phyloP scores from a whole-genome alignment of 2,113 vertebrate genomes.

The Vanacampus margaritifer region DNA sequence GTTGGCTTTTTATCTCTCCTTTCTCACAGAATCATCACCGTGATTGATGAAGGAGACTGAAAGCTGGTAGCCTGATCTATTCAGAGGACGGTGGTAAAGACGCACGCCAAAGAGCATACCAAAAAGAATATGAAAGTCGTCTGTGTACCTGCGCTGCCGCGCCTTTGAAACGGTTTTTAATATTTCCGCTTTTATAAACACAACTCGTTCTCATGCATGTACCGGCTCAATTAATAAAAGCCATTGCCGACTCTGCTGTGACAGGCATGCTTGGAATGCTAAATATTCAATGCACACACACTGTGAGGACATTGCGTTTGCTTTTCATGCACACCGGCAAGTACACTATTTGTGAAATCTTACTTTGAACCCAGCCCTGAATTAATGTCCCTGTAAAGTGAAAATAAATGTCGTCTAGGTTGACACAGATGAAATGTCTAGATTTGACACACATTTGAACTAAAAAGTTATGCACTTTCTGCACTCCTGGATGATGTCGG shows the following conservation, averaged over 20 bases:
- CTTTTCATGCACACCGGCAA: background rate
- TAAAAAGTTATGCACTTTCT: no score
- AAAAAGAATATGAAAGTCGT: slow-evolving; percentile 33
- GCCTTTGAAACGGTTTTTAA: slow-evolving; percentile 41
- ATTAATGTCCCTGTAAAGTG: no score
- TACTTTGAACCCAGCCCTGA: background rate
- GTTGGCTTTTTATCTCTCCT: slow-evolving; percentile 44
- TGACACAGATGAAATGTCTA: no score
- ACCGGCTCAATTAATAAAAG: slow-evolving; percentile 33
- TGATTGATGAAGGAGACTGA: slow-evolving; percentile 64
- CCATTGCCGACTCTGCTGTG: slow-evolving; percentile 15
- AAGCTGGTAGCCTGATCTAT: slow-evolving; percentile 56
- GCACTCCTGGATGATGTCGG: no score
- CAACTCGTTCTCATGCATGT: slow-evolving; percentile 12
- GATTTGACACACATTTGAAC: no score
- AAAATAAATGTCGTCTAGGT: no score
- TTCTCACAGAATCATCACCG: slow-evolving; percentile 55
- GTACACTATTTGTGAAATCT: background rate
- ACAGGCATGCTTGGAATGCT: slow-evolving; percentile 16
- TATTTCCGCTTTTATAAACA: slow-evolving; percentile 22
- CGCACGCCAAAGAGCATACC: slow-evolving; percentile 12
- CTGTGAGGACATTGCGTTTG: background rate
- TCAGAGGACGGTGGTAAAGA: slow-evolving; percentile 43
- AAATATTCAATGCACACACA: background rate
- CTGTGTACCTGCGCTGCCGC: slow-evolving; percentile 4